Percentiles rank a stretch among this genome's conserved stretches.
Conservation (phyloP, 2,113 vertebrate species). For the Caretta caretta region DNA sequence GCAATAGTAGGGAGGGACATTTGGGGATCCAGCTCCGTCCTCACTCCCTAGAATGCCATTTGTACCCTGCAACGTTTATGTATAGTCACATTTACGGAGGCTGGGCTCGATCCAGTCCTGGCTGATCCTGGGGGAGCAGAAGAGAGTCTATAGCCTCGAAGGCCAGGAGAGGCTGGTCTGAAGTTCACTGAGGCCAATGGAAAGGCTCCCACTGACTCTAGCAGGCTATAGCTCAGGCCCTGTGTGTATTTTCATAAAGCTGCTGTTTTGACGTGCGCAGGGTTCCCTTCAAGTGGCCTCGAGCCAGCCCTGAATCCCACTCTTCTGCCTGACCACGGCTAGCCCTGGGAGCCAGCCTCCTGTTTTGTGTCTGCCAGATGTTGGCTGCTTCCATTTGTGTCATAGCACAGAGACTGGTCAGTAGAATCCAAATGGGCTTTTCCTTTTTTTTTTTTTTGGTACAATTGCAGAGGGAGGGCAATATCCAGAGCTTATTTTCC, state of each 20-base stretch:
- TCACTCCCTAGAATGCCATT: not conserved
- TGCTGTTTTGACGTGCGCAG: not conserved
- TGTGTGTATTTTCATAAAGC: not conserved
- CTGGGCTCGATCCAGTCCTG: not conserved
- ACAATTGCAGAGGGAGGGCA: conserved; percentile 75
- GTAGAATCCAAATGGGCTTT: conserved; percentile 74
- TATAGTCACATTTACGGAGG: not conserved
- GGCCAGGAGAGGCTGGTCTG: not conserved
- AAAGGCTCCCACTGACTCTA: not conserved
- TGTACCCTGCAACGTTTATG: not conserved
- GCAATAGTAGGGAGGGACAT: not conserved
- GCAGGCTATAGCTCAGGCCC: not conserved
- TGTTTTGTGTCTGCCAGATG: conserved; percentile 8
- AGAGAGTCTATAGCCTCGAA: not conserved
- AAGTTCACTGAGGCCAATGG: not conserved
- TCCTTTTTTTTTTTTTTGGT: conserved; percentile 73
- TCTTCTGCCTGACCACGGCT: not conserved
- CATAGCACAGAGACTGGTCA: conserved; percentile 69
- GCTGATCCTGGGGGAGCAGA: not conserved
- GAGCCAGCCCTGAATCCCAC: accelerated
- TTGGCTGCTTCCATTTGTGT: conserved; percentile 76
- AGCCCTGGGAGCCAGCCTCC: not conserved
- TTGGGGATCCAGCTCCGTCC: not conserved
- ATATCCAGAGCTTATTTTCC: conserved; percentile 86
- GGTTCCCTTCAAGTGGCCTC: not conserved